phyloP scores from a whole-genome alignment of 2,113 vertebrate genomes.

The Mionectes macconnelli region DNA sequence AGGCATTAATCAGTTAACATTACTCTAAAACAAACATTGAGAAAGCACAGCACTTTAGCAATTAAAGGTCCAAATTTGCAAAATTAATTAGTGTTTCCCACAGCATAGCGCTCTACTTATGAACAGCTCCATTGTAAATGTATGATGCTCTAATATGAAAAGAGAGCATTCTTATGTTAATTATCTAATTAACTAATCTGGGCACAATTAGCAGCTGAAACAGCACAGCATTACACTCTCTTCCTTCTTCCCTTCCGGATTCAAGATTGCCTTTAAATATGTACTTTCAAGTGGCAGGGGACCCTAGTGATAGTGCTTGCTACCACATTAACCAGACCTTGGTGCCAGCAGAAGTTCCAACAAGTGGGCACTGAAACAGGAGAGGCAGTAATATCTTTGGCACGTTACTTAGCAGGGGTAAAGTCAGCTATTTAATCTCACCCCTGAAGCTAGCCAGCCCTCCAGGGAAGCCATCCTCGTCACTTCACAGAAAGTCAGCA shows the following conservation, averaged over 20 bases:
- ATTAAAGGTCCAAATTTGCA: constrained; percentile 66
- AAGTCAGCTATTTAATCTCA: neutral
- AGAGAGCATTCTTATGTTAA: constrained; percentile 68
- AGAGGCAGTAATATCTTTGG: neutral
- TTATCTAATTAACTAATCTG: constrained; percentile 71
- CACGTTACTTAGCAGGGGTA: neutral
- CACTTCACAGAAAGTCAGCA: neutral
- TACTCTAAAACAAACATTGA: constrained; percentile 47
- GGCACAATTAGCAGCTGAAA: constrained; percentile 65
- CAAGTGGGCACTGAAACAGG: neutral
- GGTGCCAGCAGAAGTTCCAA: neutral
- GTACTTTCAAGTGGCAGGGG: constrained; percentile 5
- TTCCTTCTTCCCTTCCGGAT: constrained; percentile 35
- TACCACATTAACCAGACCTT: neutral
- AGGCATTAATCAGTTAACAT: constrained; percentile 20
- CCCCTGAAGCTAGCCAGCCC: neutral
- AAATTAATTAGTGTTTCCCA: constrained; percentile 73
- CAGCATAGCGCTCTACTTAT: constrained; percentile 53
- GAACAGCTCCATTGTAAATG: constrained; percentile 67
- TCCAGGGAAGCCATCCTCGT: neutral
- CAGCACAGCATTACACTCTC: constrained; percentile 45
- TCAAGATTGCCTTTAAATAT: constrained; percentile 48
- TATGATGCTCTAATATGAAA: constrained; percentile 64
- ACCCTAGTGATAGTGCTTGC: neutral
- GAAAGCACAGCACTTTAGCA: constrained; percentile 61